Conservation (phyloP, 2,797 vertebrate species). For the Falco rusticolus region DNA sequence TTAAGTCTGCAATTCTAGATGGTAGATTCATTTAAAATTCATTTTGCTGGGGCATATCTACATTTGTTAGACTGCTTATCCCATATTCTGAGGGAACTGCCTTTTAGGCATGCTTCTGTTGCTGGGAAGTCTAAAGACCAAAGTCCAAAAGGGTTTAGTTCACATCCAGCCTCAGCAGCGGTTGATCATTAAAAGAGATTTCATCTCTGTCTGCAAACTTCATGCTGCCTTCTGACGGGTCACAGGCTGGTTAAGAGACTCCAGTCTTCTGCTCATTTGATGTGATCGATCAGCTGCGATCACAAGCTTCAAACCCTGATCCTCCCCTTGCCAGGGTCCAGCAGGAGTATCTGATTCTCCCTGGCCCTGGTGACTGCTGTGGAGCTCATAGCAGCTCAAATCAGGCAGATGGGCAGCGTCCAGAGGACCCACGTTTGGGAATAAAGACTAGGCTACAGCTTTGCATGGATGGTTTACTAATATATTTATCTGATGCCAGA, state of each 20-base stretch:
- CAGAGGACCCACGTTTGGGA: neutral
- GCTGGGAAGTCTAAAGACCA: neutral
- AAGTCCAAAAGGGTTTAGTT: neutral
- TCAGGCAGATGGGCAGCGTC: neutral
- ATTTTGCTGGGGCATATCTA: neutral
- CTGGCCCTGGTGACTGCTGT: neutral
- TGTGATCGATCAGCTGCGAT: neutral
- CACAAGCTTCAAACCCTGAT: neutral
- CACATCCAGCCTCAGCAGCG: neutral
- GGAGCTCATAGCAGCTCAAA: neutral
- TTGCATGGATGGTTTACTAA: conserved; percentile 14
- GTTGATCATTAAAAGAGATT: neutral
- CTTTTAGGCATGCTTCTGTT: neutral
- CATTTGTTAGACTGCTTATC: neutral
- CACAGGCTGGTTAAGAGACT: neutral
- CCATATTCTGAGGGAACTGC: neutral
- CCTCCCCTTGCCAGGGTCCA: neutral
- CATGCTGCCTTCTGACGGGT: neutral
- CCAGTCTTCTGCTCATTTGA: neutral
- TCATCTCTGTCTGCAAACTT: neutral
- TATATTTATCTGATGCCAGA: neutral
- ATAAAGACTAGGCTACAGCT: conserved; percentile 4
- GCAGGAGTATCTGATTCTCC: neutral
- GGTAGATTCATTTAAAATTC: conserved; percentile 14
- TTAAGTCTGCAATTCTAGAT: neutral